Evolutionary conservation across 2,888 invertebrate genomes (phyloP).

Genomic region (Conops quadrifasciatus): DNA sequence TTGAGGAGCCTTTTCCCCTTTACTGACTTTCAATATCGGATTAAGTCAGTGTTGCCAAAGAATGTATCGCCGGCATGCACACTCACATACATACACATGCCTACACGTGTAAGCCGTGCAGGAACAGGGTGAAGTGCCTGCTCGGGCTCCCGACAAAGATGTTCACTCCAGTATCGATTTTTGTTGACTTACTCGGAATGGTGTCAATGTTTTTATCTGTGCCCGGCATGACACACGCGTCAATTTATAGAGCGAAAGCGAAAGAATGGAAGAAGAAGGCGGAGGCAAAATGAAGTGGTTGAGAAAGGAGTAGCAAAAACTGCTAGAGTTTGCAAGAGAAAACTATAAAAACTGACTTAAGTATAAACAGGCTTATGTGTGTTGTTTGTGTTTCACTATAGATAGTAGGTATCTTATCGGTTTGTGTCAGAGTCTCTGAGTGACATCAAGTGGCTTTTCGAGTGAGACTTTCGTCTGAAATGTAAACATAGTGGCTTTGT

Average conservation of each 20-base stretch:
- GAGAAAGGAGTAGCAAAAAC: too few relatives aligned
- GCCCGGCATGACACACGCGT: conserved; percentile 13
- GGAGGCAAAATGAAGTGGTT: too few relatives aligned
- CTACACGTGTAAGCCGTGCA: conserved; percentile 13
- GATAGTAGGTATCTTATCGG: too few relatives aligned
- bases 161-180: conserved; percentile 35
- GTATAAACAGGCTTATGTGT: background rate
- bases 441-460: too few relatives aligned
- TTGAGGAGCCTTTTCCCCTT: conserved; percentile 14
- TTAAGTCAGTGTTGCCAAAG: conserved; percentile 1
- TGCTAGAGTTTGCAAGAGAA: too few relatives aligned
- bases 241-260: background rate
- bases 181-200: conserved; percentile 26
- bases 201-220: conserved; percentile 28
- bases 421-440: too few relatives aligned
- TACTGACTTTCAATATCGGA: conserved; percentile 12
- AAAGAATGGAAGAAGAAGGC: background rate
- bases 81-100: conserved; percentile 22
- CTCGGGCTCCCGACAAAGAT: conserved; percentile 18
- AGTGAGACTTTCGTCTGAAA: too few relatives aligned
- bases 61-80: background rate
- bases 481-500: too few relatives aligned
- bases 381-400: too few relatives aligned
- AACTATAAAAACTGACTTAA: too few relatives aligned
- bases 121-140: conserved; percentile 23